Evolutionary conservation across 2,113 vertebrate genomes (phyloP).

Genomic region (mouse (Mus musculus)): DNA sequence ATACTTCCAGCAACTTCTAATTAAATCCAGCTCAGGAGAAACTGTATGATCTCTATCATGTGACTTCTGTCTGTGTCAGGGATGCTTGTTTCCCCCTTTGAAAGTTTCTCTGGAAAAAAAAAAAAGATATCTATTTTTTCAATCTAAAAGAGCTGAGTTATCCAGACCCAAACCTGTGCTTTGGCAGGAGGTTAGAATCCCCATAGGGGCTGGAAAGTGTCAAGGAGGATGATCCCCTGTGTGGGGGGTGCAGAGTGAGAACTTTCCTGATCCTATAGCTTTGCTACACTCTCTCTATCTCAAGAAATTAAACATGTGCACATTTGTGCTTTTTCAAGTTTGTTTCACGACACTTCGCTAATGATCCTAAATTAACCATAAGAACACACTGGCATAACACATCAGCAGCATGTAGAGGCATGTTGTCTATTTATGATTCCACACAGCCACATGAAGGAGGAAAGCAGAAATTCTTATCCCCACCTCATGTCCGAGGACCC

Average conservation of each 20-base stretch:
- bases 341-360: background rate
- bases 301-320: background rate
- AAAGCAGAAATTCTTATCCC: background rate
- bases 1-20: conserved; percentile 81
- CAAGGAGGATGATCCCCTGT: background rate
- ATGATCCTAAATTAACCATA: background rate
- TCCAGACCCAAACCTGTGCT: conserved; percentile 17
- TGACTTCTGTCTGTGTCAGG: conserved; percentile 63
- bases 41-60: conserved; percentile 64
- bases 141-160: conserved; percentile 41
- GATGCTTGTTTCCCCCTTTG: conserved; percentile 41
- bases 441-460: background rate
- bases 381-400: background rate
- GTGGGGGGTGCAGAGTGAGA: background rate
- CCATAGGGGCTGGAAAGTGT: background rate
- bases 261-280: fast-evolving
- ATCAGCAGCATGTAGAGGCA: background rate
- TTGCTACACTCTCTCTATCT: background rate
- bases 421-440: background rate
- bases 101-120: background rate
- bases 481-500: background rate
- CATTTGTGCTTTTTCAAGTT: background rate
- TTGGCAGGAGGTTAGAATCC: background rate
- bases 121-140: conserved; percentile 32
- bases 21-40: conserved; percentile 77